Evolutionary conservation across 2,888 invertebrate species (phyloP), one percentile per base, ranked within the genome.

Genomic region (Phyllotreta cruciferae): DNA sequence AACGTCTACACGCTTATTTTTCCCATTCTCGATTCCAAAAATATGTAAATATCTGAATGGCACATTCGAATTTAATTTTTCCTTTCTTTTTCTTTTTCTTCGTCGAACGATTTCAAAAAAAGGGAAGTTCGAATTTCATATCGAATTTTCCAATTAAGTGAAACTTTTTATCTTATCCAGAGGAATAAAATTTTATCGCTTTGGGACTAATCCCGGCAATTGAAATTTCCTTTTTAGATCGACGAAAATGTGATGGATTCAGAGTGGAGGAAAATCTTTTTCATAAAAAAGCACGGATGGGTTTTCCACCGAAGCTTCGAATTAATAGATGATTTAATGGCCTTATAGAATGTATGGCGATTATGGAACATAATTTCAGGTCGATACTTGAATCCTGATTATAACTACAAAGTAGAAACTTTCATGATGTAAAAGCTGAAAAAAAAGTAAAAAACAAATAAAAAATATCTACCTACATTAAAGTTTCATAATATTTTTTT

Each of bases 71-170:
- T 56, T 56, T 47, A 47, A 45, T 37, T 52, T 52, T 52, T 52
- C 38, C 44, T 38, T 14, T 52, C 44, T 38, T 14, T 44, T 41
- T 44, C 35, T 13, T 13, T n/a, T 37, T 53, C 37, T 52, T 9
- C 10, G 52, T 13, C 24, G 13, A 37, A 10, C 24, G 10, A 24
- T 36, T 38, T 60, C 24, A 11, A 52, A 52, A 52, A 41, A 13
- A 54, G 24, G 47, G 5, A 60, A 60, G 52, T 44, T 52, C 60
- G 60, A 52, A 52, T 60, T 60, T 53, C 52, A 60, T 60, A 60
- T 60, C 60, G 60, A 60, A 60, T 60, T 44, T 60, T 53, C 44
- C 60, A 60, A 60, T 60, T 52, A 60, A 53, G 42, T 60, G 52
- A 60, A 60, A 60, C 52, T 60, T 60, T 53, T 60, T 60, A 53